Evolutionary conservation across 2,888 invertebrate species (phyloP).

Genomic region (Trissolcus japonicus): DNA sequence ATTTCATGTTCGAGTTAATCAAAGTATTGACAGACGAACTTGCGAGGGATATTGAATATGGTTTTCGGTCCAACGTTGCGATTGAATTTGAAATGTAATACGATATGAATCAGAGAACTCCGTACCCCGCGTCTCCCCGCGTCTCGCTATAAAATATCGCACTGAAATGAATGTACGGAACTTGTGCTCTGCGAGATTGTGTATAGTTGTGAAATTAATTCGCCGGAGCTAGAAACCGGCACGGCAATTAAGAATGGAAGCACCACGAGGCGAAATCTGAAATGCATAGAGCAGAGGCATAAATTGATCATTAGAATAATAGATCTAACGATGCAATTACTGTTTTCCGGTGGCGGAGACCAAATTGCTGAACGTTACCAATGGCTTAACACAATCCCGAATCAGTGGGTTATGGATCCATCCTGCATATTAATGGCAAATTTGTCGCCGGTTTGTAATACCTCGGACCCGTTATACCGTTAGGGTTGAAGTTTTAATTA

Average conservation of each 20-base stretch:
- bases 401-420: constrained; percentile 36
- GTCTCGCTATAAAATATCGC: no score
- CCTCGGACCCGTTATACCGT: constrained; percentile 26
- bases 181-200: no score
- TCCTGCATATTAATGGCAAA: constrained; percentile 42
- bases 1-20: constrained; percentile 15
- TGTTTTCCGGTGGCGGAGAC: constrained; percentile 10
- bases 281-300: constrained; percentile 15
- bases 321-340: constrained; percentile 14
- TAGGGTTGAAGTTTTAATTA: constrained; percentile 59
- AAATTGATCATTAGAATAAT: constrained; percentile 21
- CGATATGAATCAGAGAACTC: no score
- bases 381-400: constrained; percentile 9
- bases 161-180: no score
- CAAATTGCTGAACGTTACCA: constrained; percentile 26
- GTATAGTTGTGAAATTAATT: no score
- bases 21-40: constrained; percentile 17
- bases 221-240: no score
- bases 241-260: no score
- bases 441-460: constrained; percentile 45
- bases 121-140: no score
- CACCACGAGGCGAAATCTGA: background rate
- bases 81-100: constrained; percentile 2
- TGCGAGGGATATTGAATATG: background rate
- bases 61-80: no score